Conservation (phyloP, 2,797 vertebrate genomes). For the Poecilia velifera region DNA sequence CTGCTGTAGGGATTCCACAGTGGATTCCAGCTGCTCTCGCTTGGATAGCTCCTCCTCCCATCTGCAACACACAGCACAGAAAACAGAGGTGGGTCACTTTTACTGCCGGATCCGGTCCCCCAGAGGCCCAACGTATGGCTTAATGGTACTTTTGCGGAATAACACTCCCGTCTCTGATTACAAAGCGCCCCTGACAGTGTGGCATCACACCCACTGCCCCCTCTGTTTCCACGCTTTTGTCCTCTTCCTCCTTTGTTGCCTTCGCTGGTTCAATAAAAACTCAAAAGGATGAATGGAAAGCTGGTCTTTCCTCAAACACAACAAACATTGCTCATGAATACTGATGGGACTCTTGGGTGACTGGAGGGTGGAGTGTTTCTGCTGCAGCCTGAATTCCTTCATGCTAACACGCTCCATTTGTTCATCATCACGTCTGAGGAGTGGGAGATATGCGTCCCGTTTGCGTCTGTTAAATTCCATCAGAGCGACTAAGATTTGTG, state of each 20-base stretch:
- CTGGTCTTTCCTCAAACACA: slow-evolving; percentile 30
- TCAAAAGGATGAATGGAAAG: slow-evolving; percentile 24
- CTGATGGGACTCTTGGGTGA: slow-evolving; percentile 28
- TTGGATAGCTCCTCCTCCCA: slow-evolving; percentile 95
- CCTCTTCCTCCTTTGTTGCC: slow-evolving; percentile 40
- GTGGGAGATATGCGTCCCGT: slow-evolving; percentile 22
- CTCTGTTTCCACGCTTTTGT: slow-evolving; percentile 52
- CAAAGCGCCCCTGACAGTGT: slow-evolving; percentile 59
- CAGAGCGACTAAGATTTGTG: background rate
- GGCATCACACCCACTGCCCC: slow-evolving; percentile 41
- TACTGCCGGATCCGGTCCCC: slow-evolving; percentile 39
- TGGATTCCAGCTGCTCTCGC: slow-evolving; percentile 89
- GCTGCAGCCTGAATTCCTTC: slow-evolving; percentile 45
- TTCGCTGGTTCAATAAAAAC: slow-evolving; percentile 40
- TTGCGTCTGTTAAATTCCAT: background rate
- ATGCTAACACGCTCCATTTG: slow-evolving; percentile 16
- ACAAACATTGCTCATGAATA: slow-evolving; percentile 50
- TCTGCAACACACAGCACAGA: slow-evolving; percentile 80
- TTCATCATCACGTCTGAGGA: slow-evolving; percentile 5
- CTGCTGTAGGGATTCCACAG: slow-evolving; percentile 91
- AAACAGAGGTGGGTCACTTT: slow-evolving; percentile 55
- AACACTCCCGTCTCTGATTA: slow-evolving; percentile 65
- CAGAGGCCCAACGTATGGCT: slow-evolving; percentile 41
- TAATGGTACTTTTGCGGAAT: slow-evolving; percentile 63
- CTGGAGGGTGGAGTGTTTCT: slow-evolving; percentile 47